phyloP scores from a whole-genome alignment of 2,113 vertebrate species.

The Rhipidura dahli region DNA sequence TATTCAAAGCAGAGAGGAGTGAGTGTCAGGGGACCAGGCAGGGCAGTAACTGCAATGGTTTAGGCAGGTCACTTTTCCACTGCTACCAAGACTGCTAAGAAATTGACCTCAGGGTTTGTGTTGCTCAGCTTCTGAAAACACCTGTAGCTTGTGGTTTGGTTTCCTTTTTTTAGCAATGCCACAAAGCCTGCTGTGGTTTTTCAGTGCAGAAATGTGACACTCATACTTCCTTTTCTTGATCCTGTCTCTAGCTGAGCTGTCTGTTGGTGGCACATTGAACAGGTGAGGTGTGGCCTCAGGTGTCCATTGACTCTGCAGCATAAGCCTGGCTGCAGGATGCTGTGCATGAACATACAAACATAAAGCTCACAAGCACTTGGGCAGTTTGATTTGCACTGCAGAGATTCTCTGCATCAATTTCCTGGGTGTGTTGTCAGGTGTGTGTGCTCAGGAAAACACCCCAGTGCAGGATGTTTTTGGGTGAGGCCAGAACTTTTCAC shows the following conservation, averaged over 20 bases:
- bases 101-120: background rate
- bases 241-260: background rate
- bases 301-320: background rate
- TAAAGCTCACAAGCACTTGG: background rate
- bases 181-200: background rate
- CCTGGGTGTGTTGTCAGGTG: background rate
- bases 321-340: background rate
- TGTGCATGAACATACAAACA: background rate
- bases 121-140: background rate
- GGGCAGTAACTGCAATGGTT: background rate
- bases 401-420: background rate
- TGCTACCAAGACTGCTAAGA: background rate
- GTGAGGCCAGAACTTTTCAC: background rate
- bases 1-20: background rate
- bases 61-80: background rate
- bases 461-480: background rate
- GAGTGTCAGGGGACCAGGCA: background rate
- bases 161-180: background rate
- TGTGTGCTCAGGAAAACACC: background rate
- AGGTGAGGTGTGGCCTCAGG: background rate
- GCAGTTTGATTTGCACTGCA: background rate
- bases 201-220: background rate
- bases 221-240: background rate
- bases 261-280: background rate
- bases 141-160: background rate